phyloP scores from a whole-genome alignment of 2,797 vertebrate species.

The Dallia pectoralis region DNA sequence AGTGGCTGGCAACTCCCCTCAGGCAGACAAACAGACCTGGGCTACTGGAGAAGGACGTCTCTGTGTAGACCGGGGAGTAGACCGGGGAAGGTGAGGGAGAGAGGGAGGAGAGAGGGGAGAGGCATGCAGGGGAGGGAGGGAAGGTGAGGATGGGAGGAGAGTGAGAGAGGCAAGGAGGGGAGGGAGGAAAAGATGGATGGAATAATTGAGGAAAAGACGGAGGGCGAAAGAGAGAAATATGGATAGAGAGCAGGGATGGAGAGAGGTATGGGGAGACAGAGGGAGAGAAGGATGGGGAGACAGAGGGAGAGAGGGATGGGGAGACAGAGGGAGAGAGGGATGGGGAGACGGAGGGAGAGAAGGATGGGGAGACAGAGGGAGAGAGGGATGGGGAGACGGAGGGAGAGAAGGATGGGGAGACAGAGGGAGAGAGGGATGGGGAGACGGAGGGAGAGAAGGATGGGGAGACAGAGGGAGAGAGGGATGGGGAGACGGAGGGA shows the following conservation, averaged over 20 bases:
- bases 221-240: too few species aligned
- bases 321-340: conserved; percentile 36
- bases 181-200: too few species aligned
- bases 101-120: conserved; percentile 54
- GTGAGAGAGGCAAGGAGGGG: too few species aligned
- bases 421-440: conserved; percentile 17
- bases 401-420: conserved; percentile 40
- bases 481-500: conserved; percentile 19
- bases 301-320: conserved; percentile 36
- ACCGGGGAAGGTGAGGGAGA: conserved; percentile 13
- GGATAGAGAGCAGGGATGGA: too few species aligned
- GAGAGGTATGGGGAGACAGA: conserved; percentile 34
- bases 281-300: conserved; percentile 44
- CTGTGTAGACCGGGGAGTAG: conserved; percentile 62
- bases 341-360: conserved; percentile 12
- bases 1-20: conserved; percentile 66
- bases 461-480: too few species aligned
- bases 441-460: too few species aligned
- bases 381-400: conserved; percentile 5
- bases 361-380: conserved; percentile 60
- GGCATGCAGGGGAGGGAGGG: too few species aligned
- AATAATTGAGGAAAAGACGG: too few species aligned
- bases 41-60: conserved; percentile 72
- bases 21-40: conserved; percentile 67
- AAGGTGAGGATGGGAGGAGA: too few species aligned